These are phyloP conservation scores for Parapsyche elsis DNA, from an alignment of 1,140 invertebrate species.

Conservation along the genomic window DNA sequence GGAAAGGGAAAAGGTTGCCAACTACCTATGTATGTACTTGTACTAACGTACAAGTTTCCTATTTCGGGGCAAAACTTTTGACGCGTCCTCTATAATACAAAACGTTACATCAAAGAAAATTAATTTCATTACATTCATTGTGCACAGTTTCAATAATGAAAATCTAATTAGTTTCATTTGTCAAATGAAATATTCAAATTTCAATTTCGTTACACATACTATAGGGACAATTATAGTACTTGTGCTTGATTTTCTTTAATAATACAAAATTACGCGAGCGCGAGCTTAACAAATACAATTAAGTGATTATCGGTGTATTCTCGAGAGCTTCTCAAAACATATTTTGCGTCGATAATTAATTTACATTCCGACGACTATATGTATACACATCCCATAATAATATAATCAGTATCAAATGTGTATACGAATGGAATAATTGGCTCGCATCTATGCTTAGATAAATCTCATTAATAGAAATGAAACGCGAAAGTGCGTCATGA, in stretches of 20 bases:
- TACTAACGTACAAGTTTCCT: neutral
- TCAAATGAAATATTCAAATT: neutral
- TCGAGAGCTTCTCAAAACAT: neutral
- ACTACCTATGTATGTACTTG: neutral
- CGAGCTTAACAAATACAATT: neutral
- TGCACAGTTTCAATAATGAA: neutral
- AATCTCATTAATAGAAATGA: constrained; percentile 16
- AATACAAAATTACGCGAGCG: neutral
- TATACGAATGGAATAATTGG: neutral
- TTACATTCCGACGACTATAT: neutral
- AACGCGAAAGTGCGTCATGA: neutral
- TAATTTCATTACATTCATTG: too few relatives aligned
- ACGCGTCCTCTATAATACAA: neutral
- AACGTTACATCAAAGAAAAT: neutral
- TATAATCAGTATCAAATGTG: neutral
- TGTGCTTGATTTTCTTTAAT: too few relatives aligned
- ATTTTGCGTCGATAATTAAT: neutral
- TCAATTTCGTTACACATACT: too few relatives aligned
- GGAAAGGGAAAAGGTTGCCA: neutral
- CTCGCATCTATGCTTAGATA: neutral
- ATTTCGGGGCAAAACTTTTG: too few relatives aligned
- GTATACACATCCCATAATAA: too few relatives aligned
- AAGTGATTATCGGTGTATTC: neutral
- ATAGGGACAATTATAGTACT: too few relatives aligned
- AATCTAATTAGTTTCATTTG: neutral